These are phyloP conservation scores for crab-eating macaque (Macaca fascicularis) DNA, from an alignment of 2,113 vertebrate species.

Conservation along the genomic window DNA sequence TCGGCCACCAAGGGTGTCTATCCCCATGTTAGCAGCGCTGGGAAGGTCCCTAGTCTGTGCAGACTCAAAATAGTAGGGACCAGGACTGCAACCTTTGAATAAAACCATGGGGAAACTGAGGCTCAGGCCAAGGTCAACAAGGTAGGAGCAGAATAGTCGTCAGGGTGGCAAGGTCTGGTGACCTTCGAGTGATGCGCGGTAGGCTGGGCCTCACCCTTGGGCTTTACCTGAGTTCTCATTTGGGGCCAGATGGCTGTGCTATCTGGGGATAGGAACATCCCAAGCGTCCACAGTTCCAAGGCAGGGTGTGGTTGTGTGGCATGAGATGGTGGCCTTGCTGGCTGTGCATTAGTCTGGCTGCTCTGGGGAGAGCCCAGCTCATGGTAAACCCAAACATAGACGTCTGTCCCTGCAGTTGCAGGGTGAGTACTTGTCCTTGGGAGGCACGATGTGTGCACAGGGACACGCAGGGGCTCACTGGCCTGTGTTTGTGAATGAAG, in stretches of 20 bases:
- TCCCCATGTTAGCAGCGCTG: accelerated
- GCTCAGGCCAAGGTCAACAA: no score
- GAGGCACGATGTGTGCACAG: background rate
- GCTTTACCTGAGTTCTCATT: background rate
- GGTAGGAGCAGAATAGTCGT: background rate
- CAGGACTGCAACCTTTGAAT: background rate
- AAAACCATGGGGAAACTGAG: background rate
- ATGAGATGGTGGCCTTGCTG: accelerated
- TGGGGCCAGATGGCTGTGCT: background rate
- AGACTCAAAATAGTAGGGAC: accelerated
- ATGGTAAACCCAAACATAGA: background rate
- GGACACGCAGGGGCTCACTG: background rate
- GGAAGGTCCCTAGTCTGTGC: accelerated
- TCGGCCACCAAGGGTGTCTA: background rate
- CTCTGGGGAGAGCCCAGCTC: no score
- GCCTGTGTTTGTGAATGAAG: background rate
- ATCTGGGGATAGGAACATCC: accelerated
- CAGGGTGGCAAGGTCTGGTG: no score
- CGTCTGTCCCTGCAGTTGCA: accelerated
- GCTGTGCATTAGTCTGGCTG: background rate
- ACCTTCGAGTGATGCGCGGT: accelerated
- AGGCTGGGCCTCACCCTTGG: background rate
- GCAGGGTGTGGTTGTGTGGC: accelerated
- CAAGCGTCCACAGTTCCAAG: no score
- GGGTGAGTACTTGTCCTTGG: background rate